Base-by-base conservation (phyloP, 2,113 vertebrate genomes). In the Urocolius indicus region DNA sequence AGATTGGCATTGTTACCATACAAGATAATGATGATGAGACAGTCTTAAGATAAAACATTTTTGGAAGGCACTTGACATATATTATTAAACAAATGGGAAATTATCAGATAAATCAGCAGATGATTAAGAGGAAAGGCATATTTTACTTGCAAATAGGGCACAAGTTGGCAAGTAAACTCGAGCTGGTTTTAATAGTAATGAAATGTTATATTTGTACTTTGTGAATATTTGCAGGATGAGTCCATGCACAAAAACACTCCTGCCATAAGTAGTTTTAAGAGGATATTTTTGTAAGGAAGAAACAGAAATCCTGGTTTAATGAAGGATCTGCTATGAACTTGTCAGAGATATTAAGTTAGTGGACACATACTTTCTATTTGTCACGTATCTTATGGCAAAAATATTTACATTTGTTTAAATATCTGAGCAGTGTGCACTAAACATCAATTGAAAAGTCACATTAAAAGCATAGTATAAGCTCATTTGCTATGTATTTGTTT, bases 131-230 rank as follows among this genome's bases (percentile, higher is more conserved):
- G 82, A 90, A 82, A 95, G 84, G 75, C 73, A 84, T 68, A 98
- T 98, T 96, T 98, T 96, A 98, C 96, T 98, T 98, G 97, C 97
- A 98, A 98, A 95, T 96, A 75, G 52, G 86, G 38, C 77, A 96
- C 49, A 81, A 93, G 91, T 93, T 98, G 97, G 94, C 96, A 98
- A 97, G 93, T 96, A 94, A 97, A 97, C 92, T 95, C 83, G 76
- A 97, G 34, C 77, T 91, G 82, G 73, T 96, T 97, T 97, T 94
- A 93, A 65, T 92, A 82, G 68, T 94, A 84, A 80, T 96, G 94
- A 97, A 97, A 93, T 93, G 80, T 95, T 78, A 85, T 93, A 87
- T 96, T 90, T 95, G 82, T 87, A 63, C 79, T 91, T 94, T 91
- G 36, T 89, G 90, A 97, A 90, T 77, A 77, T 91, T 95, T 72